Conservation (phyloP, 1,140 invertebrate species). For the Tetragnatha versicolor region DNA sequence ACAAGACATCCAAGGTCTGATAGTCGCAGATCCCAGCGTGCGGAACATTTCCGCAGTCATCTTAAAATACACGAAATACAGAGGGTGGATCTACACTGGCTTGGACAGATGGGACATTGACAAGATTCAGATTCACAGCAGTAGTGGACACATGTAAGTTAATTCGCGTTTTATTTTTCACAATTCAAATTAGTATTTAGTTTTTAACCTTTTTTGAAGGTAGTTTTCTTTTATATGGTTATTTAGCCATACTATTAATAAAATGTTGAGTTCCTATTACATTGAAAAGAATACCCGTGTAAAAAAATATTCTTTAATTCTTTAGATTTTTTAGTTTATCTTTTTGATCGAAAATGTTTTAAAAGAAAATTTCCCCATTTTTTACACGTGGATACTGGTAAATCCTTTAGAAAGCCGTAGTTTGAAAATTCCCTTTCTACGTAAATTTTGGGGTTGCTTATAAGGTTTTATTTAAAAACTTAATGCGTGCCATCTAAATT, state of each 20-base stretch:
- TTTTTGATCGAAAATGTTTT: too few relatives aligned
- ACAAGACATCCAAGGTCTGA: slow-evolving; percentile 66
- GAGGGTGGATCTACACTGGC: slow-evolving; percentile 89
- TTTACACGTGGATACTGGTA: too few relatives aligned
- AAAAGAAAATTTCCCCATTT: too few relatives aligned
- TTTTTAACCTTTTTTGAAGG: not conserved
- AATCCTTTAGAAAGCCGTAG: too few relatives aligned
- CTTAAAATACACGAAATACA: slow-evolving; percentile 86
- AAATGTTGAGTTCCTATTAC: not conserved
- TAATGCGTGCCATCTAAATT: too few relatives aligned
- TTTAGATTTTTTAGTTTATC: too few relatives aligned
- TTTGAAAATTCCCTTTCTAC: too few relatives aligned
- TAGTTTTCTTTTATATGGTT: not conserved
- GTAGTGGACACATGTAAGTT: slow-evolving; percentile 78
- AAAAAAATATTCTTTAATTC: too few relatives aligned
- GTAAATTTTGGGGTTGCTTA: too few relatives aligned
- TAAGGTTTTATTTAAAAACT: too few relatives aligned
- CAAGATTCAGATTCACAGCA: slow-evolving; percentile 83
- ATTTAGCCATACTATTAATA: not conserved
- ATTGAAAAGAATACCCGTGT: too few relatives aligned
- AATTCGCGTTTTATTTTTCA: not conserved
- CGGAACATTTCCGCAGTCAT: slow-evolving; percentile 75
- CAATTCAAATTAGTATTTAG: not conserved
- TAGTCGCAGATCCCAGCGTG: slow-evolving; percentile 86
- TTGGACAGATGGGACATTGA: slow-evolving; percentile 76